Base-by-base conservation (phyloP, 2,888 invertebrate genomes). In the Abrostola tripartita region DNA sequence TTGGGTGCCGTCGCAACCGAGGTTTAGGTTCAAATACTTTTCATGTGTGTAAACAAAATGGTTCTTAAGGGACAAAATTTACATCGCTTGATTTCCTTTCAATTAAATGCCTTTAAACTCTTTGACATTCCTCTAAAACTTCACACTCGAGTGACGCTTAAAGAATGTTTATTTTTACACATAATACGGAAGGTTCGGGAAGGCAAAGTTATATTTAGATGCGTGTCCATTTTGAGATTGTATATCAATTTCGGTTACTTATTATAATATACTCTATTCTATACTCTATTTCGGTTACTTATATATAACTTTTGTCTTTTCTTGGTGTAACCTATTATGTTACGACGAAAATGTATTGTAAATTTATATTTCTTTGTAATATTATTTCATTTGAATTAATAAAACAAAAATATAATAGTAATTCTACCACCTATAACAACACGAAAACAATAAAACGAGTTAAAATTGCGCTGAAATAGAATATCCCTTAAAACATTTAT, bases 31-130 rank as follows among this genome's bases (percentile, higher is more conserved):
- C 76, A 74, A 83, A 78, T 79, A 79, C 72, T 78, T 77, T 69
- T 72, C 78, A 80, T 71, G 72, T 74, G 71, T 75, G 67, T 73
- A 81, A 78, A 83, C 74, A 79, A 81, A 81, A 81, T 63, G 71
- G 64, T 75, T 76, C 75, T 72, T 76, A 76, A 35, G 77, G 66
- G 64, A 69, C 71, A 56, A 74, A 71, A 79, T 82, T 68, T 69
- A 60, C 52, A 72, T 59, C 77, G 75, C 77, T 76, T 82, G 79
- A 84, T 83, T 81, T 81, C 74, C 78, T 71, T 76, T 75, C 78
- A 82, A 85, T 85, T 79, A 85, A 81, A 83, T 79, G 71, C 73
- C 76, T 81, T 74, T 70, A 77, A 79, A 77, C 61, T 70, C 74
- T 75, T 81, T 79, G 74, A 79, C 72, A 76, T 66, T 68, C 57